Conservation (phyloP, 2,113 vertebrate species). For the Amphiprion ocellaris region DNA sequence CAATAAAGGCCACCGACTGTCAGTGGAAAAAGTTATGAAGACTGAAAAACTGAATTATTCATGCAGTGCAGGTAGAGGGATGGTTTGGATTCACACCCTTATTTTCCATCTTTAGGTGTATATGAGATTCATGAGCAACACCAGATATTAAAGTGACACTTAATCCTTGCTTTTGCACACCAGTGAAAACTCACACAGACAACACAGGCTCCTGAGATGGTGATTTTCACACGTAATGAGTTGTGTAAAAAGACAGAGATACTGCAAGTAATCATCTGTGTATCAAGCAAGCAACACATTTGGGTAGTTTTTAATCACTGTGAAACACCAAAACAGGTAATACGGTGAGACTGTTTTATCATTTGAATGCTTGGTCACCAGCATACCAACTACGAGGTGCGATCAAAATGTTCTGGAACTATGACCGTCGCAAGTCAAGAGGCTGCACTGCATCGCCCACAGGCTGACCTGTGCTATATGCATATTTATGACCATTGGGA, state of each 20-base stretch:
- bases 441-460: no score
- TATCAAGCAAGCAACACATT: no score
- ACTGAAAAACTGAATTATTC: slow-evolving; percentile 29
- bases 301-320: no score
- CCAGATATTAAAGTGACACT: slow-evolving; percentile 21
- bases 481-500: no score
- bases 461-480: no score
- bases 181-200: background rate
- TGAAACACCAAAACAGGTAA: no score
- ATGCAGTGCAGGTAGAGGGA: slow-evolving; percentile 55
- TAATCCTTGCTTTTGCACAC: slow-evolving; percentile 12
- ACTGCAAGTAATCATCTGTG: background rate
- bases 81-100: slow-evolving; percentile 77
- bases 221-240: background rate
- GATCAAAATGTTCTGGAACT: no score
- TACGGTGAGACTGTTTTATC: no score
- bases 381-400: no score
- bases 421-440: no score
- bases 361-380: no score
- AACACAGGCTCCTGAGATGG: background rate
- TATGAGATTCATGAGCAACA: slow-evolving; percentile 27
- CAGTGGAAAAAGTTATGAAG: slow-evolving; percentile 21
- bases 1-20: slow-evolving; percentile 39
- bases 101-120: slow-evolving; percentile 56
- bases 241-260: background rate